These are phyloP conservation scores for Shinisaurus crocodilurus DNA, from an alignment of 2,113 vertebrate genomes.

Conservation along the genomic window DNA sequence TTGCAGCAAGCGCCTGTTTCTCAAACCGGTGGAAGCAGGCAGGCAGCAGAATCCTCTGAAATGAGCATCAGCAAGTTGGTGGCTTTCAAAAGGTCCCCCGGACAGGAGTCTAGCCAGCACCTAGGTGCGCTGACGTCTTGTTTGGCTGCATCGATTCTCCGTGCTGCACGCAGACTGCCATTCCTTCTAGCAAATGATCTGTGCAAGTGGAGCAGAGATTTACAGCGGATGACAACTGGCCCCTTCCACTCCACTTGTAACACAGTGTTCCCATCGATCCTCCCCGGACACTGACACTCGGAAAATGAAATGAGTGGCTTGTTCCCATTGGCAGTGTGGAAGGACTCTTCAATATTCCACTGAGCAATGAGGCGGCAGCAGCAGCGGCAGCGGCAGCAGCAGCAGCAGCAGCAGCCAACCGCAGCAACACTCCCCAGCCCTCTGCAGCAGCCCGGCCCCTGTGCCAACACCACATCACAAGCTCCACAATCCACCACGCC, in stretches of 20 bases:
- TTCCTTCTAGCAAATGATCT: slow-evolving; percentile 9
- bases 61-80: background rate
- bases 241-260: slow-evolving; percentile 37
- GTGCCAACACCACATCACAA: slow-evolving; percentile 1
- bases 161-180: slow-evolving; percentile 3
- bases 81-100: background rate
- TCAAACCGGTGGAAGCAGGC: background rate
- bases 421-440: background rate
- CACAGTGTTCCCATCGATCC: slow-evolving; percentile 39
- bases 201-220: slow-evolving; percentile 37
- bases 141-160: slow-evolving; percentile 27
- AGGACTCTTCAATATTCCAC: slow-evolving; percentile 29
- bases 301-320: slow-evolving; percentile 18
- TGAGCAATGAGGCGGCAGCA: background rate
- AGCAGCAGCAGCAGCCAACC: background rate
- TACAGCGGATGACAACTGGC: slow-evolving; percentile 30
- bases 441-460: slow-evolving; percentile 3
- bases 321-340: slow-evolving; percentile 16
- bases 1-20: too few species aligned
- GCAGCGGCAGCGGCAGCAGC: background rate
- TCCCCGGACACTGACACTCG: slow-evolving; percentile 22
- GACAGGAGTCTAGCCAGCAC: background rate
- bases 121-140: slow-evolving; percentile 1
- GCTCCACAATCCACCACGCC: slow-evolving; percentile 17
- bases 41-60: background rate